Percentiles rank a stretch among this genome's conserved stretches.
Conservation (phyloP, 2,888 invertebrate species). For the Lasius platythorax region DNA sequence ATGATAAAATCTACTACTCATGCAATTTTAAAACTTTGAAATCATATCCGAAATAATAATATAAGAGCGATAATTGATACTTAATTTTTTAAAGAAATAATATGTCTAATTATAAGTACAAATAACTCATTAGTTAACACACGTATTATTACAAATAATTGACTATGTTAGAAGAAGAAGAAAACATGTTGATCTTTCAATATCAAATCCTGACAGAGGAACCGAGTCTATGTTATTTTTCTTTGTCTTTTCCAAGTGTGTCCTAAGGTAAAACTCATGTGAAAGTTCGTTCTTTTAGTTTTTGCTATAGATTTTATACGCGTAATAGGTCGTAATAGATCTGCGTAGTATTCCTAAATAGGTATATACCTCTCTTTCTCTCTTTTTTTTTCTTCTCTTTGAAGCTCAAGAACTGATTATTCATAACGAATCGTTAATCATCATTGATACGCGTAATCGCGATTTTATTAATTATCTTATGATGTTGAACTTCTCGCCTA, state of each 20-base stretch:
- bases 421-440: background rate
- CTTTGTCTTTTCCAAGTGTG: background rate
- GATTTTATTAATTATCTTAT: background rate
- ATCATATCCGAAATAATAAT: background rate
- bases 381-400: background rate
- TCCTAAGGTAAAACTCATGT: background rate
- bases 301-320: conserved; percentile 8
- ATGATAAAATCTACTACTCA: background rate
- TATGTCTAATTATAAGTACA: background rate
- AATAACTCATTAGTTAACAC: background rate
- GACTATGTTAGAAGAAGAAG: background rate
- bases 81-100: background rate
- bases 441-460: background rate
- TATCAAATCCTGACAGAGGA: background rate
- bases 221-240: background rate
- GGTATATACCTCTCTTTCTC: background rate
- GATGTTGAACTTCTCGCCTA: background rate
- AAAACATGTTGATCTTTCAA: background rate
- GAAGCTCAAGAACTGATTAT: background rate
- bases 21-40: background rate
- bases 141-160: background rate
- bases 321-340: conserved; percentile 34
- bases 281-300: conserved; percentile 6
- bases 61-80: background rate
- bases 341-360: conserved; percentile 39